A percentile compares a stretch with the other conserved stretches of the same genome.
Conservation (phyloP, 2,888 invertebrate genomes). For the Drosophila mulleri region DNA sequence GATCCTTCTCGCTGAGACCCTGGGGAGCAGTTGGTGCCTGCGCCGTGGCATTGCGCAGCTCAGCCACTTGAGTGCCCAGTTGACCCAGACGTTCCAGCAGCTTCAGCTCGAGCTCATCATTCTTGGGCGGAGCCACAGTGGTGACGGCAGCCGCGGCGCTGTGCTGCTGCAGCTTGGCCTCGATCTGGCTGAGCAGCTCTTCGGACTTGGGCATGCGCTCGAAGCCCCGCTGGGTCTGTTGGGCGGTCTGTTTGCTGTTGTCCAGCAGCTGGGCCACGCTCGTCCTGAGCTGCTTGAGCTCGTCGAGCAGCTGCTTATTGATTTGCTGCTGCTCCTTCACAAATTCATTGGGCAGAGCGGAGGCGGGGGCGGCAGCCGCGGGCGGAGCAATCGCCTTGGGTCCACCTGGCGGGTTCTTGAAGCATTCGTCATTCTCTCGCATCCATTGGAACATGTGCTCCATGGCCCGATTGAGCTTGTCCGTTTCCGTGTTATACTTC, state of each 20-base stretch:
- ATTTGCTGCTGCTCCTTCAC: slow-evolving; percentile 71
- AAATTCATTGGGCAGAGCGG: slow-evolving; percentile 67
- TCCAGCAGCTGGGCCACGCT: slow-evolving; percentile 74
- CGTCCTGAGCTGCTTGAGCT: slow-evolving; percentile 73
- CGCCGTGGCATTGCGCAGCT: slow-evolving; percentile 76
- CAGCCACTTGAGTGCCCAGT: slow-evolving; percentile 85
- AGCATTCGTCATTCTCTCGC: slow-evolving; percentile 83
- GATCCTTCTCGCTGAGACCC: slow-evolving; percentile 84
- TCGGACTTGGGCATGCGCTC: slow-evolving; percentile 76
- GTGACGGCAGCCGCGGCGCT: slow-evolving; percentile 63
- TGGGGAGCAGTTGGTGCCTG: slow-evolving; percentile 26
- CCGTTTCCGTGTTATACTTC: slow-evolving; percentile 83
- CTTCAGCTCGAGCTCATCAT: slow-evolving; percentile 85
- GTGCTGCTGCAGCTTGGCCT: slow-evolving; percentile 81
- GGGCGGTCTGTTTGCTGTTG: slow-evolving; percentile 72
- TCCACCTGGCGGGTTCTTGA: slow-evolving; percentile 79
- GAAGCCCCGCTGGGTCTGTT: slow-evolving; percentile 77
- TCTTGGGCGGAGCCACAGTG: slow-evolving; percentile 76
- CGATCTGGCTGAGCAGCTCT: slow-evolving; percentile 81
- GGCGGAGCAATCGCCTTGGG: slow-evolving; percentile 27
- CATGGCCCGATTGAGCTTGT: slow-evolving; percentile 82
- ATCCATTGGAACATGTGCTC: slow-evolving; percentile 84
- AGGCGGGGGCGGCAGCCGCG: slow-evolving; percentile 6
- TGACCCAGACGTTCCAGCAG: slow-evolving; percentile 85
- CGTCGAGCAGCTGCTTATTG: slow-evolving; percentile 76